Conservation (phyloP, 2,113 vertebrate genomes). For the Pomatostomus ruficeps region DNA sequence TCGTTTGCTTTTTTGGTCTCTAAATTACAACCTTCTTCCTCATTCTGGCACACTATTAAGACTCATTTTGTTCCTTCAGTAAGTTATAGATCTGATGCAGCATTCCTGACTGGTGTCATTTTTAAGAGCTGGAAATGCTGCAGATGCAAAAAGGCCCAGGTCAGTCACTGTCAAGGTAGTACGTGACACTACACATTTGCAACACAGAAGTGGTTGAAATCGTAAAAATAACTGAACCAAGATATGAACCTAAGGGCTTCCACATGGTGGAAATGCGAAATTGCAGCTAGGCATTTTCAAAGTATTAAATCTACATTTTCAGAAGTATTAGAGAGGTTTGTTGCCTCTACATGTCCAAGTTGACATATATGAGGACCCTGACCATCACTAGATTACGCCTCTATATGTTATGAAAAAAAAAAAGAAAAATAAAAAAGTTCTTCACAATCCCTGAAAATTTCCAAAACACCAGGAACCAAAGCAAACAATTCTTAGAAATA, state of each 20-base stretch:
- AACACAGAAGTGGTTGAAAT: neutral
- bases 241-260: neutral
- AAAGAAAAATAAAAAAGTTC: neutral
- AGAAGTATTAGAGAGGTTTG: neutral
- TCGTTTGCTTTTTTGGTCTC: conserved; percentile 19
- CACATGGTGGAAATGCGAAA: neutral
- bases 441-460: neutral
- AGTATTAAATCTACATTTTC: neutral
- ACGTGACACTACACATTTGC: accelerated
- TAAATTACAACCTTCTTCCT: conserved; percentile 34
- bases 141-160: neutral
- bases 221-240: neutral
- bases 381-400: neutral
- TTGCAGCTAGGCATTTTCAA: neutral
- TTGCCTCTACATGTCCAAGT: neutral
- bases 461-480: neutral
- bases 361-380: neutral
- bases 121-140: neutral
- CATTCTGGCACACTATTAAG: neutral
- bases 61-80: conserved; percentile 14
- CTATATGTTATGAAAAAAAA: neutral
- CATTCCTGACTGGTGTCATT: neutral
- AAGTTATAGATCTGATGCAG: neutral
- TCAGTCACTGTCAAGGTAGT: neutral
- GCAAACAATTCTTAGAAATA: neutral